Conservation (phyloP, 53 echinoderm and acorn worm species). For the Astropecten irregularis region DNA sequence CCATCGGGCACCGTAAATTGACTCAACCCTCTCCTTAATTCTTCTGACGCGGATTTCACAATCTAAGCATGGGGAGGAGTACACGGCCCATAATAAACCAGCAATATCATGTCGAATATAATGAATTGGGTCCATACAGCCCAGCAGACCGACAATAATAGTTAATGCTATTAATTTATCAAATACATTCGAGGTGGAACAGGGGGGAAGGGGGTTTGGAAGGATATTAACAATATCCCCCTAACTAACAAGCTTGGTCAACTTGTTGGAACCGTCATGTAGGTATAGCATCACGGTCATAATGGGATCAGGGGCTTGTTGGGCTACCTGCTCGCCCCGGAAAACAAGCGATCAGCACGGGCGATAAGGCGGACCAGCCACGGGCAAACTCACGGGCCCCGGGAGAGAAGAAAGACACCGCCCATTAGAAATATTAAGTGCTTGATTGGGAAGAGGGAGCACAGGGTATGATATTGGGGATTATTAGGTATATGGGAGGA, state of each 20-base stretch:
- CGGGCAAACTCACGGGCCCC: slow-evolving; percentile 24
- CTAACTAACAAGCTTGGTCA: slow-evolving; percentile 55
- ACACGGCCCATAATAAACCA: not conserved
- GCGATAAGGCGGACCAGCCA: slow-evolving; percentile 9
- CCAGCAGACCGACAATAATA: slow-evolving; percentile 43
- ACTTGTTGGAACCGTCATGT: slow-evolving; percentile 42
- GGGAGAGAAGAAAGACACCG: slow-evolving; percentile 47
- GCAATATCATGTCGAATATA: not conserved
- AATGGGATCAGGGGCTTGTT: slow-evolving; percentile 32
- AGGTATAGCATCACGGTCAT: not conserved
- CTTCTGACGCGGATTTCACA: too few relatives aligned
- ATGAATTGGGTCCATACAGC: slow-evolving; percentile 17
- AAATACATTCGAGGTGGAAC: slow-evolving; percentile 15
- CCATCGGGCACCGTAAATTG: too few relatives aligned
- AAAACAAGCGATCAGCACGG: slow-evolving; percentile 27
- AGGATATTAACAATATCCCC: slow-evolving; percentile 32
- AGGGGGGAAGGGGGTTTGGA: slow-evolving; percentile 2
- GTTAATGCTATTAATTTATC: slow-evolving; percentile 50
- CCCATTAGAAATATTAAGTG: slow-evolving; percentile 52
- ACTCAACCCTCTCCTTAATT: too few relatives aligned
- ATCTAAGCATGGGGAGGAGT: too few relatives aligned
- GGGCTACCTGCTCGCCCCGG: slow-evolving; percentile 12
- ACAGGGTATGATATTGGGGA: not conserved
- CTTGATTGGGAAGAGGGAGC: not conserved
- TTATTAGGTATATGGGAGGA: not conserved